Conservation (phyloP, 2,797 vertebrate genomes). For the Xenops minutus region DNA sequence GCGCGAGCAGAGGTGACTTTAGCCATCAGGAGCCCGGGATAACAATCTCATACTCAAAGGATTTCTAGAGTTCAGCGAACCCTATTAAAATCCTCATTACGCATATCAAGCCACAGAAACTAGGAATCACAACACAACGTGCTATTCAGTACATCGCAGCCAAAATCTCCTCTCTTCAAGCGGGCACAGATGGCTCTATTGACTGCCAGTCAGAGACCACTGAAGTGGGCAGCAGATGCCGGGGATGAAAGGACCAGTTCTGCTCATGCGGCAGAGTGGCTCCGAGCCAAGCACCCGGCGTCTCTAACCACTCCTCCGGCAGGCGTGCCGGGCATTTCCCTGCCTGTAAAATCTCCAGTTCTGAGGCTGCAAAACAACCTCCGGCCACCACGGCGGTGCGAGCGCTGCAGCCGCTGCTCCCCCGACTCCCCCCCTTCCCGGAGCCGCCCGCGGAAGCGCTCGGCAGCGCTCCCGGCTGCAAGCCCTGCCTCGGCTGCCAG, state of each 20-base stretch:
- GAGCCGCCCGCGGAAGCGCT: neutral
- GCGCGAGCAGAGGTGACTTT: neutral
- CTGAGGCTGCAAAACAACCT: neutral
- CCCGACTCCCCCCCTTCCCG: neutral
- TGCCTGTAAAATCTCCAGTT: neutral
- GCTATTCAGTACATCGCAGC: neutral
- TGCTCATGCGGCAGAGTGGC: neutral
- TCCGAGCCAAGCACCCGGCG: neutral
- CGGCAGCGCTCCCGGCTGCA: neutral
- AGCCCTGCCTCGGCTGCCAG: neutral
- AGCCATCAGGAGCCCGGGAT: neutral
- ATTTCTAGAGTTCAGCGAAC: neutral
- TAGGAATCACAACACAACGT: rapidly evolving
- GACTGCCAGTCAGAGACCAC: neutral
- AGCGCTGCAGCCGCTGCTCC: neutral
- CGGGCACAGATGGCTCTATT: neutral
- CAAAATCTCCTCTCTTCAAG: neutral
- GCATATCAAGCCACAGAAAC: neutral
- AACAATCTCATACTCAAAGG: neutral
- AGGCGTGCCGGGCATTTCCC: neutral
- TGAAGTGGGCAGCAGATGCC: neutral
- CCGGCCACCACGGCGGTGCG: neutral
- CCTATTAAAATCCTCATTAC: neutral
- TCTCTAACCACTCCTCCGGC: neutral
- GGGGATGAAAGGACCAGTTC: neutral